Base-by-base conservation (phyloP, 2,113 vertebrate species). In the Sorex araneus region DNA sequence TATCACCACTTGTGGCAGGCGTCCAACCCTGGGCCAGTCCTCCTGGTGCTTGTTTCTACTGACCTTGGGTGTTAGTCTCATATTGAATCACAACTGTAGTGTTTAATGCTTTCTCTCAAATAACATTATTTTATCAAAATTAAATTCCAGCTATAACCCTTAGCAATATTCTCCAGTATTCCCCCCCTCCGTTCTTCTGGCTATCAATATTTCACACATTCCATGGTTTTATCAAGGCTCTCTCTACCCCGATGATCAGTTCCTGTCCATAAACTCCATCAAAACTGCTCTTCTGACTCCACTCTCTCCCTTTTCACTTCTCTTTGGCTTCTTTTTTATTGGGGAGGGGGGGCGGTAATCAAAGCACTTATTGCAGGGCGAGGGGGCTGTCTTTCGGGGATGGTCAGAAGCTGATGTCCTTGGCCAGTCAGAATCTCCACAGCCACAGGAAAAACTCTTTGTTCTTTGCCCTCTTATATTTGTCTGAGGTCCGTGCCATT, bases 71-170 rank as follows among this genome's bases (percentile, higher is more conserved):
- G 7, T 40, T 40, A 40, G 40, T 40, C 40, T 40, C 7, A 40
- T 40, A 40, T 40, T 40, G 40, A 40, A 40, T 40, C 40, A 23
- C 21, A 36, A 64, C 84, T 64, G 75, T 54, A 36, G 15, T 45
- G 47, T 84, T 93, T 27, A 78, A 47, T 81, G 23, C 19, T 70
- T 47, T n/a, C 25, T 90, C 36, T 93, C 82, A 87, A 87, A 69
- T 77, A 40, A 19, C 30, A 57, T 30, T 63, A 70, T 90, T 63
- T 84, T 15, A 54, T n/a, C 70, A 74, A 89, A 64, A 69, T 47
- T 27, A 80, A 84, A 84, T 34, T 45, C 30, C 69, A 54, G 13
- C 54, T 9, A 0, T 36, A 60, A 21, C 11, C 60, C n/a, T 87
- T 43, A 34, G 34, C 13, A 23, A 0, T 79, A 43, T 66, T 69